Evolutionary conservation across 2,113 vertebrate genomes (phyloP).

Genomic region (Astur gentilis): DNA sequence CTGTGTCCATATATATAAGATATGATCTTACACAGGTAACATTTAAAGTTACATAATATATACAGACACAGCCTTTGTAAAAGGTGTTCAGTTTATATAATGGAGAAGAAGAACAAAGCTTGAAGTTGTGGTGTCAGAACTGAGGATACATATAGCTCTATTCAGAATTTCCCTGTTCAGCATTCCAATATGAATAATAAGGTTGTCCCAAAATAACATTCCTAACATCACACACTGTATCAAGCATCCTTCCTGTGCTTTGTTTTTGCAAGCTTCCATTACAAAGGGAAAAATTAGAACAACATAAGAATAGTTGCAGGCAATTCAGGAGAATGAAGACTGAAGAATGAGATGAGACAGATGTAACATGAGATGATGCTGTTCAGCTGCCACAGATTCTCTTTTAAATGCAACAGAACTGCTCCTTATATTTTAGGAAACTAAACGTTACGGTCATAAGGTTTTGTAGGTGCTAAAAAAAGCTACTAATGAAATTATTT

Average conservation of each 20-base stretch:
- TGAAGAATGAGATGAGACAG: background rate
- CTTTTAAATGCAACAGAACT: background rate
- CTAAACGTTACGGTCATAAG: background rate
- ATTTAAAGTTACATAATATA: slow-evolving; percentile 58
- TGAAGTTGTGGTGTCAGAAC: slow-evolving; percentile 17
- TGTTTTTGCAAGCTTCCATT: background rate
- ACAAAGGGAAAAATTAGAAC: background rate
- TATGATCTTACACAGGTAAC: slow-evolving; percentile 61
- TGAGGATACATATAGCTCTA: background rate
- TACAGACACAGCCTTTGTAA: slow-evolving; percentile 62
- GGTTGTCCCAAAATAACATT: background rate
- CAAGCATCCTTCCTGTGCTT: background rate
- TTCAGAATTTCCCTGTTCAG: background rate
- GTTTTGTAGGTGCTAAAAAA: background rate
- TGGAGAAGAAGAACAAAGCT: slow-evolving; percentile 58
- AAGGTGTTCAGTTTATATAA: slow-evolving; percentile 45
- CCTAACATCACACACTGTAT: background rate
- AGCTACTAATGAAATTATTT: background rate
- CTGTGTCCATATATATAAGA: slow-evolving; percentile 51
- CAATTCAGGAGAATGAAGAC: background rate
- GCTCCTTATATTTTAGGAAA: background rate
- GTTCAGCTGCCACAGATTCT: background rate
- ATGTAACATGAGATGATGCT: background rate
- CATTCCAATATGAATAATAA: background rate
- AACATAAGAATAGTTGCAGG: background rate